Conservation (phyloP, 2,888 invertebrate genomes). For the Caenorhabditis sp. region DNA sequence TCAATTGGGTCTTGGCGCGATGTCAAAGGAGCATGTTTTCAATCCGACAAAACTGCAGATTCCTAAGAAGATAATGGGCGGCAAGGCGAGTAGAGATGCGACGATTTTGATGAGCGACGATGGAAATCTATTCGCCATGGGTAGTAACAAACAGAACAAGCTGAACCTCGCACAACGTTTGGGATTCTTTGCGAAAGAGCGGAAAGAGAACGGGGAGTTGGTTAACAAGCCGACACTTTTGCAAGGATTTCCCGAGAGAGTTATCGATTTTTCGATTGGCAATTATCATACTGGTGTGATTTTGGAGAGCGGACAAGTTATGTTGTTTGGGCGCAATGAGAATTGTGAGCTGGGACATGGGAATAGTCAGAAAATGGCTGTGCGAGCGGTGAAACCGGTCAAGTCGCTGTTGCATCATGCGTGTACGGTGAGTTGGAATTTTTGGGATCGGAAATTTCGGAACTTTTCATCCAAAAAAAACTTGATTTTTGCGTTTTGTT, state of each 20-base stretch:
- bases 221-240: slow-evolving; percentile 73
- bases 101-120: slow-evolving; percentile 46
- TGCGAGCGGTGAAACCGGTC: slow-evolving; percentile 72
- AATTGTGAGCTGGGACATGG: slow-evolving; percentile 78
- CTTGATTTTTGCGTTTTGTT: slow-evolving; percentile 26
- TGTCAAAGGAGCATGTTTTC: slow-evolving; percentile 25
- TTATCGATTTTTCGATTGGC: slow-evolving; percentile 77
- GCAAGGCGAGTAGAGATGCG: slow-evolving; percentile 47
- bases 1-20: slow-evolving; percentile 20
- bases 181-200: slow-evolving; percentile 73
- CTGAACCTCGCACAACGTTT: slow-evolving; percentile 76
- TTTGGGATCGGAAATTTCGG: background rate
- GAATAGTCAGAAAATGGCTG: slow-evolving; percentile 70
- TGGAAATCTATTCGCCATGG: slow-evolving; percentile 76
- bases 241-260: slow-evolving; percentile 75
- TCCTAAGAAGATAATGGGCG: slow-evolving; percentile 47
- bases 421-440: slow-evolving; percentile 44
- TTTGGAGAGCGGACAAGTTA: slow-evolving; percentile 75
- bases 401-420: slow-evolving; percentile 71
- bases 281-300: slow-evolving; percentile 74
- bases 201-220: slow-evolving; percentile 67
- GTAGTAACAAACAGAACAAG: slow-evolving; percentile 77
- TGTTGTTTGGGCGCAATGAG: slow-evolving; percentile 78
- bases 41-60: slow-evolving; percentile 45
- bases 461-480: too few relatives aligned